Evolutionary conservation across 2,113 vertebrate genomes (phyloP), one percentile per base, ranked within the genome.

Genomic region (Calidris pugnax): DNA sequence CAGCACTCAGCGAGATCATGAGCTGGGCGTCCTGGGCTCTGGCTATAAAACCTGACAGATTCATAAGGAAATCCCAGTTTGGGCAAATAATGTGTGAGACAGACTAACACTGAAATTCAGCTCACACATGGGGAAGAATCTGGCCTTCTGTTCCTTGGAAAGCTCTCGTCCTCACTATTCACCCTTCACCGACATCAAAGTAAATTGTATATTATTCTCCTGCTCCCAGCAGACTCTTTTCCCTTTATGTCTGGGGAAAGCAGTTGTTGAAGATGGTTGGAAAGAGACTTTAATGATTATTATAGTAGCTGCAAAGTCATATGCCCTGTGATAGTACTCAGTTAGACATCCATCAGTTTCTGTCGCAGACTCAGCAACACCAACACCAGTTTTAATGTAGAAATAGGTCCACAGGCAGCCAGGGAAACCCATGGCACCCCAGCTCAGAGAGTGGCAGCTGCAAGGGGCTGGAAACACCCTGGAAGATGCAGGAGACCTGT

Each of bases 1-100:
- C 60, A 33, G 59, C 59, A 6, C 33, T 59, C 10, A 0, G 72
- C 1, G 1, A 73, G 47, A 39, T 53, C 53, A 23, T 2, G 1
- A 67, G 47, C 24, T 0, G 0, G 17, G 20, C 7, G 2, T 55
- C 43, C 63, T 9, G n/a, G 7, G 7, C 47, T 59, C n/a, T 1
- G 1, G 12, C 56, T 17, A 3, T 17, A 55, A 45, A 50, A 72
- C 57, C 71, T 43, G 56, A 21, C 6, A 64, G 32, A 45, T 12
- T 62, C 27, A 1, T 2, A 53, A 45, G 14, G 64, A 68, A 39
- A 37, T 14, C 37, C 35, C 35, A 80, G 18, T 27, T 50, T 33
- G 35, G 27, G 30, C 10, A 48, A 68, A 6, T 24, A 41, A 37
- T 12, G 7, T 6, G 14, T 35, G 63, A 63, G 9, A 50, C 23